A percentile compares a stretch with the other conserved stretches of the same genome.
Evolutionary conservation across 2,888 invertebrate species (phyloP).

Genomic region (Oxytorus armatus): DNA sequence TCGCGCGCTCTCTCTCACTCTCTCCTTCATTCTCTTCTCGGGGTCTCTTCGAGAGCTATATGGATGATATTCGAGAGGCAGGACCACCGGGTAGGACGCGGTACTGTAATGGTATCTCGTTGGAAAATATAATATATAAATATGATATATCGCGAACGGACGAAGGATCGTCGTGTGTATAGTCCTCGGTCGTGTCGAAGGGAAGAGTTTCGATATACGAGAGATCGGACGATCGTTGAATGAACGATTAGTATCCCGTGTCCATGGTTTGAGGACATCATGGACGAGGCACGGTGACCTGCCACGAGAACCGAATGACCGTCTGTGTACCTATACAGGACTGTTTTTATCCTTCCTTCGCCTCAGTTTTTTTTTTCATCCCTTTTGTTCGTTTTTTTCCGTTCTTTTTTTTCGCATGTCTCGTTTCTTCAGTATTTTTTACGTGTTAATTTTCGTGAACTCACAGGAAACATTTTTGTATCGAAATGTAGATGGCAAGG

Average conservation of each 20-base stretch:
- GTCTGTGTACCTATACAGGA: not conserved
- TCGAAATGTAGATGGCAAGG: too few species aligned
- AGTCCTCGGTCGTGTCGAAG: conserved; percentile 31
- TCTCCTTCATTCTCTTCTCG: conserved; percentile 21
- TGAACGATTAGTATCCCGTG: conserved; percentile 83
- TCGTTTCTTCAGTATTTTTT: not conserved
- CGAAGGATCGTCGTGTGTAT: conserved; percentile 10
- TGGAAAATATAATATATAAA: conserved; percentile 75
- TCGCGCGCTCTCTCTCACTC: conserved; percentile 27
- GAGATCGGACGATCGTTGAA: conserved; percentile 79
- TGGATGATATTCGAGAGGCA: conserved; percentile 74
- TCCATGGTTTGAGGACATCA: conserved; percentile 74
- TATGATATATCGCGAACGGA: conserved; percentile 56
- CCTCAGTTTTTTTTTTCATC: conserved; percentile 4
- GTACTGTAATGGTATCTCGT: conserved; percentile 82
- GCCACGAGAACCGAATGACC: not conserved
- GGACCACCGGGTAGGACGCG: conserved; percentile 81
- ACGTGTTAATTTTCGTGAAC: not conserved
- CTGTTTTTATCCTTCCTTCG: not conserved
- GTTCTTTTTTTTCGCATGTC: not conserved
- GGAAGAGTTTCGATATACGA: conserved; percentile 31
- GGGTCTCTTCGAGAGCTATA: conserved; percentile 72
- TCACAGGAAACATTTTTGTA: too few species aligned
- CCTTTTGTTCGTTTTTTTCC: not conserved
- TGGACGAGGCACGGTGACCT: conserved; percentile 70